Evolutionary conservation across 1,140 invertebrate species (phyloP).

Genomic region (Cydia splendana): DNA sequence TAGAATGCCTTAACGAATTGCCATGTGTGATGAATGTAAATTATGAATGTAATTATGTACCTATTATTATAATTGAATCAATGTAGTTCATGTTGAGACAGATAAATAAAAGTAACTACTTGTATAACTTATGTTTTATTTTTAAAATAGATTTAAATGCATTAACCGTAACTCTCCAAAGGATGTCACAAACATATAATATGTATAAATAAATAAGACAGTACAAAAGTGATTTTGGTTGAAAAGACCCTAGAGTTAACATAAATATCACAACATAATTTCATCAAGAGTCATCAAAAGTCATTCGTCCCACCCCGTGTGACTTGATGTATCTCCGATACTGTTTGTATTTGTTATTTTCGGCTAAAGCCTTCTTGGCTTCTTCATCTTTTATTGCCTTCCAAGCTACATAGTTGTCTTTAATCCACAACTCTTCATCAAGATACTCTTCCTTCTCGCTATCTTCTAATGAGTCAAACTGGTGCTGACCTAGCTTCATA

Average conservation of each 20-base stretch:
- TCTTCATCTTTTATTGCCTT: conserved; percentile 91
- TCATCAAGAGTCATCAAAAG: conserved; percentile 87
- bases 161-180: not conserved
- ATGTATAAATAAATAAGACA: conserved; percentile 20
- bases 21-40: conserved; percentile 71
- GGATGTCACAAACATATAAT: conserved; percentile 24
- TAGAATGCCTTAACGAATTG: conserved; percentile 67
- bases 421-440: conserved; percentile 89
- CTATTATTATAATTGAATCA: conserved; percentile 51
- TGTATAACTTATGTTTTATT: conserved; percentile 71
- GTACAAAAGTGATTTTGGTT: conserved; percentile 31
- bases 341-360: conserved; percentile 88
- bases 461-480: conserved; percentile 87
- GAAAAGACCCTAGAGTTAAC: conserved; percentile 25
- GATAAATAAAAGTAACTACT: conserved; percentile 71
- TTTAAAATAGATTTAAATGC: conserved; percentile 34
- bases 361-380: conserved; percentile 88
- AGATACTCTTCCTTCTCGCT: conserved; percentile 87
- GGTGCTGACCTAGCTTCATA: conserved; percentile 85
- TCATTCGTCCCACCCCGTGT: conserved; percentile 88
- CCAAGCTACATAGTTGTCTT: conserved; percentile 89
- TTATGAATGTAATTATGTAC: conserved; percentile 58
- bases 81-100: conserved; percentile 70
- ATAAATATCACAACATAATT: conserved; percentile 36
- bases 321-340: conserved; percentile 90